These are phyloP conservation scores for Austrolebias charrua DNA, from an alignment of 2,797 vertebrate species.

Conservation along the genomic window DNA sequence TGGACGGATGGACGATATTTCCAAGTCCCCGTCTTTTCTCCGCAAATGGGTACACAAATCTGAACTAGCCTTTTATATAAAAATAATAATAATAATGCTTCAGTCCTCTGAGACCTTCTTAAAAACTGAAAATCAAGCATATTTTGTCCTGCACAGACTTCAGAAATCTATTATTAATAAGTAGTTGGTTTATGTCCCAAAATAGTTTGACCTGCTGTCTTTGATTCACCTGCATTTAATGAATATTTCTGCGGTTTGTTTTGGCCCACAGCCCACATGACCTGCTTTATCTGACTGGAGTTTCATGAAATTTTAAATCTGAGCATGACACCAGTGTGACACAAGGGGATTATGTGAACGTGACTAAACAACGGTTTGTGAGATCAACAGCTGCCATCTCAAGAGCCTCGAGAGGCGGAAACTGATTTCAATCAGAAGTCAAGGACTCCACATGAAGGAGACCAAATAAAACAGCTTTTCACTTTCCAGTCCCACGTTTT, in stretches of 20 bases:
- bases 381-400: constrained; percentile 57
- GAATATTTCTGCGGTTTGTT: constrained; percentile 4
- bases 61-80: too few species aligned
- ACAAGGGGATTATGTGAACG: constrained; percentile 56
- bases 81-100: too few species aligned
- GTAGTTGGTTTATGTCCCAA: background rate
- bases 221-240: constrained; percentile 4
- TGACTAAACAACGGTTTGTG: constrained; percentile 48
- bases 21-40: too few species aligned
- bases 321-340: constrained; percentile 19
- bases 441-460: constrained; percentile 5
- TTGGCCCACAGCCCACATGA: constrained; percentile 7
- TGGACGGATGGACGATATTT: too few species aligned
- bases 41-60: too few species aligned
- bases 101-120: too few species aligned
- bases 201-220: background rate
- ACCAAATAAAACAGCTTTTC: background rate
- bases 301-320: constrained; percentile 45
- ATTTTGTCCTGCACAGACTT: background rate
- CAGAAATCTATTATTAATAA: background rate
- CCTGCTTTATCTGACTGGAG: constrained; percentile 30
- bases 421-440: constrained; percentile 21
- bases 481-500: background rate
- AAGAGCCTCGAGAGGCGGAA: constrained; percentile 21
- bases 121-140: too few species aligned